Evolutionary conservation across 2,888 invertebrate genomes (phyloP).

Genomic region (Hedychridium roseum): DNA sequence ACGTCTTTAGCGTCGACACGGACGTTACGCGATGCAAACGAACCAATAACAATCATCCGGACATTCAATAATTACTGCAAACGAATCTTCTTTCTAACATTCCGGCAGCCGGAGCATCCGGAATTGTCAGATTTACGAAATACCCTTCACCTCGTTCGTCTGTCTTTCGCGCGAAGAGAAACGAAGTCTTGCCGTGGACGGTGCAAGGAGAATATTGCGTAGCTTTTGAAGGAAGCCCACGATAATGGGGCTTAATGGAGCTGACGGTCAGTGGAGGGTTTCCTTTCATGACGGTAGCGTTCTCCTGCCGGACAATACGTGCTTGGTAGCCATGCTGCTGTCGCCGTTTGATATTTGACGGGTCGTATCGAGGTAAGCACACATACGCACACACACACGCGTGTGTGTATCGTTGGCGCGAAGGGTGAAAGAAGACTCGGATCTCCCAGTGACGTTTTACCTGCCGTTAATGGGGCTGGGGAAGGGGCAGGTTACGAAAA

Average conservation of each 20-base stretch:
- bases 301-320: slow-evolving; percentile 28
- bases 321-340: slow-evolving; percentile 57
- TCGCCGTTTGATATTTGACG: slow-evolving; percentile 24
- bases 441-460: too few species aligned
- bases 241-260: slow-evolving; percentile 41
- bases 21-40: too few species aligned
- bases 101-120: neutral
- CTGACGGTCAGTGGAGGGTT: slow-evolving; percentile 35
- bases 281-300: slow-evolving; percentile 31
- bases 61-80: too few species aligned
- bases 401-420: slow-evolving; percentile 8
- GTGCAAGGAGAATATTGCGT: slow-evolving; percentile 32
- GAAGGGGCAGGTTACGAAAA: slow-evolving; percentile 10
- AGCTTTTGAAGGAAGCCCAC: slow-evolving; percentile 27
- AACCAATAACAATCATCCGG: too few species aligned
- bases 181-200: slow-evolving; percentile 27
- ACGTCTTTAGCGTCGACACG: too few species aligned
- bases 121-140: neutral
- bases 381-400: slow-evolving; percentile 10
- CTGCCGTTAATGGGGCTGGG: neutral
- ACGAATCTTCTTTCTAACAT: neutral
- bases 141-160: neutral
- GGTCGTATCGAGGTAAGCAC: slow-evolving; percentile 12
- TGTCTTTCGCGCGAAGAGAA: slow-evolving; percentile 21
- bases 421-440: slow-evolving; percentile 2